Conservation (phyloP, 2,888 invertebrate genomes). For the Ichneumon xanthorius region DNA sequence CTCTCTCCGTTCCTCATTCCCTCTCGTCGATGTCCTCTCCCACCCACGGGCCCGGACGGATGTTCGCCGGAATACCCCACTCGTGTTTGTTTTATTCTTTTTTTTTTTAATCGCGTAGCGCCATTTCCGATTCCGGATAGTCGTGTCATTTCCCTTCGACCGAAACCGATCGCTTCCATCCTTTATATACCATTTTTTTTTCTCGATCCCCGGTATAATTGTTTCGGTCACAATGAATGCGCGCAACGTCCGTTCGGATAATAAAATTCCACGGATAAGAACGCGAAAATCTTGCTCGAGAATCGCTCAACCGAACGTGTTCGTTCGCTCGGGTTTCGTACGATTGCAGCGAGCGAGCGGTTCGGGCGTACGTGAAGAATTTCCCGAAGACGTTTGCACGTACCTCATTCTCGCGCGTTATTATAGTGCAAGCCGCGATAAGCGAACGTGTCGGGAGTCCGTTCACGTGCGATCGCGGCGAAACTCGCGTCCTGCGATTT, state of each 20-base stretch:
- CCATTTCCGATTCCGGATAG: slow-evolving; percentile 62
- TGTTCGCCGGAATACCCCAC: slow-evolving; percentile 49
- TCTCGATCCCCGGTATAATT: neutral
- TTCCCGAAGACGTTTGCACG: slow-evolving; percentile 1
- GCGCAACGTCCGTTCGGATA: slow-evolving; percentile 3
- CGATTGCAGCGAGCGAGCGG: slow-evolving; percentile 14
- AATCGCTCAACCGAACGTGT: slow-evolving; percentile 31
- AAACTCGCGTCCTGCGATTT: slow-evolving; percentile 42
- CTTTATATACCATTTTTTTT: neutral
- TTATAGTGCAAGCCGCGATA: neutral
- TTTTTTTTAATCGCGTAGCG: slow-evolving; percentile 24
- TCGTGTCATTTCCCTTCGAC: slow-evolving; percentile 29
- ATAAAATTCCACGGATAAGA: neutral
- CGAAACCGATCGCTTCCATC: slow-evolving; percentile 34
- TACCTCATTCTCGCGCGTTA: slow-evolving; percentile 22
- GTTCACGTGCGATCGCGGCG: slow-evolving; percentile 45
- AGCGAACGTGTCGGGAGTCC: slow-evolving; percentile 41
- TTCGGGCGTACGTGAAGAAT: slow-evolving; percentile 39
- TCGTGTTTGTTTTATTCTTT: slow-evolving; percentile 23
- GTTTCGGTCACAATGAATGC: slow-evolving; percentile 2
- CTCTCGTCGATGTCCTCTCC: slow-evolving; percentile 29
- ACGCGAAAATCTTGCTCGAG: slow-evolving; percentile 46
- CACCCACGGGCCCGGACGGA: slow-evolving; percentile 23
- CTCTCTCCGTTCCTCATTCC: slow-evolving; percentile 10
- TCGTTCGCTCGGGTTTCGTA: slow-evolving; percentile 34